phyloP scores from a whole-genome alignment of 2,113 vertebrate genomes.

The Oenanthe melanoleuca region DNA sequence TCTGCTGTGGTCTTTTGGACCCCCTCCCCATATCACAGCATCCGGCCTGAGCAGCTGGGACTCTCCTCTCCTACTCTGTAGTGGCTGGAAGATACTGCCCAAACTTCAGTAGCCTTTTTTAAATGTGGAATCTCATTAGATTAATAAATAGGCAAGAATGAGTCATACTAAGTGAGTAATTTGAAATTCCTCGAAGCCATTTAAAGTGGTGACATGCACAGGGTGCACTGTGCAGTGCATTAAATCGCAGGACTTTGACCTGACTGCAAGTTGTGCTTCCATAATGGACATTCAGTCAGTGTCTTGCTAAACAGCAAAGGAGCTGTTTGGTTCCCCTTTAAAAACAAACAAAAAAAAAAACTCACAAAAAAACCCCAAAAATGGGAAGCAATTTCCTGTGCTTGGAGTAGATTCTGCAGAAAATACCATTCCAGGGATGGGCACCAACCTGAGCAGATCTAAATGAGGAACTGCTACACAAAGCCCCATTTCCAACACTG shows the following conservation, averaged over 20 bases:
- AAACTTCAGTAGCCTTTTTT: neutral
- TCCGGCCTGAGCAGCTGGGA: neutral
- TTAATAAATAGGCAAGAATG: neutral
- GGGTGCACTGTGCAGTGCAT: rapidly evolving
- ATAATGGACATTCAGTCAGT: neutral
- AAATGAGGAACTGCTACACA: neutral
- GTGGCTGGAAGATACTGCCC: neutral
- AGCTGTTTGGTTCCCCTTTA: neutral
- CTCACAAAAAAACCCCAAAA: neutral
- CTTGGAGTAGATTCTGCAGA: neutral
- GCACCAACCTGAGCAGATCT: neutral
- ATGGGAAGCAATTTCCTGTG: neutral
- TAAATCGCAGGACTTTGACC: neutral
- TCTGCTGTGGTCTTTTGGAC: neutral
- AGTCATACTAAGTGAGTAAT: neutral
- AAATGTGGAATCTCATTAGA: neutral
- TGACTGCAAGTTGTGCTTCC: rapidly evolving
- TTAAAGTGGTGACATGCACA: neutral
- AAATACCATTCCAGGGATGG: neutral
- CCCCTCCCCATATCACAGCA: rapidly evolving
- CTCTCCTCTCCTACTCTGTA: neutral
- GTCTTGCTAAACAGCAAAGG: neutral
- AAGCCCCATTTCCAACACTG: rapidly evolving
- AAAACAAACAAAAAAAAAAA: neutral
- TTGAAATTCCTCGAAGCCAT: neutral